These are phyloP conservation scores for Carpatolechia fugitivella DNA, from an alignment of 2,888 invertebrate species.

Conservation along the genomic window DNA sequence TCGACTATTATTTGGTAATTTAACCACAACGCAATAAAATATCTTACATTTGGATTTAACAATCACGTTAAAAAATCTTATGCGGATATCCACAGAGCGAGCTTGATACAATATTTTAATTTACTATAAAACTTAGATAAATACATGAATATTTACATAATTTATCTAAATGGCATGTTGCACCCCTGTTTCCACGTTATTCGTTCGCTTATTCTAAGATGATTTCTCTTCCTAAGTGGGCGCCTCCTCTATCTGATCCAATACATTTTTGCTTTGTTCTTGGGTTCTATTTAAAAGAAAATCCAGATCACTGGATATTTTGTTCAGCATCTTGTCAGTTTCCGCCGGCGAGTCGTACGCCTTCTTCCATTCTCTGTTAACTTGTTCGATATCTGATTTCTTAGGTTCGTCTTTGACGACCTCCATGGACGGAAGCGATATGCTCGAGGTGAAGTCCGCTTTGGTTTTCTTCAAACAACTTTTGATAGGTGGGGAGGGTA, in stretches of 20 bases:
- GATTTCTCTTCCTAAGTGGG: constrained; percentile 49
- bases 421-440: constrained; percentile 61
- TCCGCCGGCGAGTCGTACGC: constrained; percentile 61
- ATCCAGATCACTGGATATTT: constrained; percentile 90
- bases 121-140: constrained; percentile 19
- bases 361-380: constrained; percentile 60
- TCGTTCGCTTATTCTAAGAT: constrained; percentile 21
- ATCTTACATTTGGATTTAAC: background rate
- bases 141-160: constrained; percentile 24
- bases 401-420: constrained; percentile 44
- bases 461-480: constrained; percentile 68
- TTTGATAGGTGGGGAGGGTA: constrained; percentile 63
- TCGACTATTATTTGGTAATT: constrained; percentile 2
- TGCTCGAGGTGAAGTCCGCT: constrained; percentile 49
- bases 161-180: constrained; percentile 43
- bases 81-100: constrained; percentile 13
- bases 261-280: constrained; percentile 40
- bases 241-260: constrained; percentile 61
- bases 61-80: background rate
- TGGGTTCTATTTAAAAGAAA: constrained; percentile 86
- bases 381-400: constrained; percentile 58
- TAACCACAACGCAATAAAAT: background rate
- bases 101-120: constrained; percentile 22
- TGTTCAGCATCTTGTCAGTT: constrained; percentile 84
- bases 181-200: constrained; percentile 61